Evolutionary conservation across 1,140 invertebrate species (phyloP), one percentile per base, ranked within the genome.

Genomic region (Pissodes strobi): DNA sequence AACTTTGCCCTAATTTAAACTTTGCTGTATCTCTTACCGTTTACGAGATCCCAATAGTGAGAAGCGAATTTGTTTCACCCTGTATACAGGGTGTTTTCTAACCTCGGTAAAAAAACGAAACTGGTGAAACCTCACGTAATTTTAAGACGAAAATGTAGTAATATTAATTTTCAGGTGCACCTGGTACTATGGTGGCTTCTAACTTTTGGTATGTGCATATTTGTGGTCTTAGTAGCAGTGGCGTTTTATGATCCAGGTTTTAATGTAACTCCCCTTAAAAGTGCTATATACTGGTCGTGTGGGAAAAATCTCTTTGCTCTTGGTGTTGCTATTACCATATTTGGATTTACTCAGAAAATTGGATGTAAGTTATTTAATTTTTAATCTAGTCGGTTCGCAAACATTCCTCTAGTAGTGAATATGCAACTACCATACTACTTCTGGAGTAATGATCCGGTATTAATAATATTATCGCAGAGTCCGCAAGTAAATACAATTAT

Each of bases 131-230:
- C n/a, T n/a, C n/a, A n/a, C n/a, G n/a, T n/a, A n/a, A n/a, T n/a
- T n/a, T n/a, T n/a, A n/a, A n/a, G n/a, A n/a, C n/a, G n/a, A n/a
- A n/a, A n/a, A n/a, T n/a, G n/a, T n/a, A n/a, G n/a, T n/a, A n/a
- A n/a, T n/a, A n/a, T n/a, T n/a, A n/a, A n/a, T n/a, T 73, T 70
- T 56, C 30, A 74, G 70, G 48, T 59, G n/a, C 64, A 69, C 46
- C 15, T 61, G 10, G 45, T 69, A 9, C 43, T 72, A 27, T 74
- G 67, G 69, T 72, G 70, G 66, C 19, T 72, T 37, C 34, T 67
- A 15, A 64, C 55, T 2, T 71, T 64, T 19, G 64, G 62, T 46
- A 37, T 69, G 17, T 67, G 69, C 19, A 37, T 69, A 13, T 52
- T 53, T n/a, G 56, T 72, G 8, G 39, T 72, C 15, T 23, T 67